phyloP scores from a whole-genome alignment of 2,888 invertebrate genomes.

The Adelphocoris suturalis region DNA sequence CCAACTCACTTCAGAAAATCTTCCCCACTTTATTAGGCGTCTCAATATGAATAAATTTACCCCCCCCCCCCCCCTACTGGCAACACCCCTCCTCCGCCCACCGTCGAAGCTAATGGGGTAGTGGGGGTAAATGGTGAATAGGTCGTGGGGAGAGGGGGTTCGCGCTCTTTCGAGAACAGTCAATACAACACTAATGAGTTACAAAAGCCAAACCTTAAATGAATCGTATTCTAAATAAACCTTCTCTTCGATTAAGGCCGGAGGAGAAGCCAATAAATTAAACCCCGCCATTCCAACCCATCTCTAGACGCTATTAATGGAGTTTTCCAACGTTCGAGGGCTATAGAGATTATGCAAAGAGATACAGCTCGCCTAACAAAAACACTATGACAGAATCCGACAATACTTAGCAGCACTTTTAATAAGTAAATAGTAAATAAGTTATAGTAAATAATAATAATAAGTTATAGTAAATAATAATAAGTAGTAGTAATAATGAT shows the following conservation, averaged over 20 bases:
- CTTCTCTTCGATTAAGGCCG: slow-evolving; percentile 35
- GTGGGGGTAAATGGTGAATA: slow-evolving; percentile 43
- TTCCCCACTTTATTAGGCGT: slow-evolving; percentile 41
- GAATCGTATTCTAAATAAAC: slow-evolving; percentile 63
- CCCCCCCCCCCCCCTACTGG: background rate
- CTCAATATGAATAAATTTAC: slow-evolving; percentile 62
- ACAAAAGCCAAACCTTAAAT: slow-evolving; percentile 61
- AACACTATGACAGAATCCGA: no score
- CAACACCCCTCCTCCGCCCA: no score
- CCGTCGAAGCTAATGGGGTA: background rate
- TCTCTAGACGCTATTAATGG: slow-evolving; percentile 26
- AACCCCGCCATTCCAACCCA: background rate
- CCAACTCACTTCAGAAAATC: background rate
- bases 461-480: no score
- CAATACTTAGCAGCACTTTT: no score
- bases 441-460: no score
- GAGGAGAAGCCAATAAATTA: slow-evolving; percentile 52
- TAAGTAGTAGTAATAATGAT: no score
- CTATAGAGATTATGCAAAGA: slow-evolving; percentile 50
- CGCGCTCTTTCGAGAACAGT: slow-evolving; percentile 45
- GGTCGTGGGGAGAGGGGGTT: background rate
- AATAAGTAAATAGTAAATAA: no score
- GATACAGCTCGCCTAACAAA: slow-evolving; percentile 11
- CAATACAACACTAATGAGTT: slow-evolving; percentile 62
- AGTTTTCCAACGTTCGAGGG: slow-evolving; percentile 38